Evolutionary conservation across 2,113 vertebrate species (phyloP).

Genomic region (Camelus dromedarius): DNA sequence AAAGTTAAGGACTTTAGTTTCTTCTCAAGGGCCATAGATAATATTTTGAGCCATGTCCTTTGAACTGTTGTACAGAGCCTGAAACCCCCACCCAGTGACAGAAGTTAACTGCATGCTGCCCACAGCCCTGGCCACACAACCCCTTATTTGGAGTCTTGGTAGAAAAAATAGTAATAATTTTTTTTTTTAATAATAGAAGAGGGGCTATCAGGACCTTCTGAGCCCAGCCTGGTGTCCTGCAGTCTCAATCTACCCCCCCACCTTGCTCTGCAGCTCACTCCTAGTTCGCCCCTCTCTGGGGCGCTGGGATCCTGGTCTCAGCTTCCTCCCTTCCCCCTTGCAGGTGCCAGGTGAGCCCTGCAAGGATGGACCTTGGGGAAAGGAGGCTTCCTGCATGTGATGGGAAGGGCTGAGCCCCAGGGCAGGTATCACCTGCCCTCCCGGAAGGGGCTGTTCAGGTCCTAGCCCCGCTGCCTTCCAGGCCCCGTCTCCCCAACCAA

Average conservation of each 20-base stretch:
- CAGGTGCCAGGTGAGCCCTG: background rate
- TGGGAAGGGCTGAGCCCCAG: no score
- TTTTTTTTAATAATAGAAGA: background rate
- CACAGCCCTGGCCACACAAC: background rate
- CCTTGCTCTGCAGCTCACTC: rapidly evolving
- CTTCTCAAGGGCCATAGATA: background rate
- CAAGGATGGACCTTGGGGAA: background rate
- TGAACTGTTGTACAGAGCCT: background rate
- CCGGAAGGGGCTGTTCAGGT: background rate
- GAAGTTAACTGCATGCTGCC: background rate
- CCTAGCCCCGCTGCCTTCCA: background rate
- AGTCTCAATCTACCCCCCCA: background rate
- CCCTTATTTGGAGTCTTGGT: background rate
- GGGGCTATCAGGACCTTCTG: rapidly evolving
- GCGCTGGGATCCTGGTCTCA: background rate
- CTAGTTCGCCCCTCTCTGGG: background rate
- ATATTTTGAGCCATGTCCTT: background rate
- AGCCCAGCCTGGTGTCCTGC: background rate
- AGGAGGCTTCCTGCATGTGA: background rate
- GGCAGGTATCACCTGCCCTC: background rate
- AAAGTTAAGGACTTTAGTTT: no score
- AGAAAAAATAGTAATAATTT: background rate
- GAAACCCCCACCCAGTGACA: background rate
- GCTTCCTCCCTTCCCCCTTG: background rate
- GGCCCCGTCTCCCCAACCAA: rapidly evolving